Base-by-base conservation (phyloP, 2,888 invertebrate species). In the Chirona hameri region DNA sequence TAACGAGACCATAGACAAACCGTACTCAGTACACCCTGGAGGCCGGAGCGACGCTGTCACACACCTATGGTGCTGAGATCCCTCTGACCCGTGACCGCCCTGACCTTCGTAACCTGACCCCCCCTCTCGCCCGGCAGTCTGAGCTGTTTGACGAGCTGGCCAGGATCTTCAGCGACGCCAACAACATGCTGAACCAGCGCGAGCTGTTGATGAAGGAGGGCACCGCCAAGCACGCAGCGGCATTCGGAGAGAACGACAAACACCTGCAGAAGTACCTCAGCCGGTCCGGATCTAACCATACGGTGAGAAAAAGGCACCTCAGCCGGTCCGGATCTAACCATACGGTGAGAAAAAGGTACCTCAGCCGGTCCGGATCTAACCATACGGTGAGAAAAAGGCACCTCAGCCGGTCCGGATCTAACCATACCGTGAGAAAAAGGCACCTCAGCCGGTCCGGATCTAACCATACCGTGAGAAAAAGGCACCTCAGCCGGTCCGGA, bases 151-250 rank as follows among this genome's bases (percentile, higher is more conserved):
- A 95, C 86, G 98, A 99, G 88, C 90, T 99, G 82, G 96, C 98
- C 79, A 92, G 97, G 86, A 98, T 99, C 86, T 99, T 98, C 88
- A 98, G 98, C 85, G 98, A 98, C 89, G 98, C 99, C 87, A 98
- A 99, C 88, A 99, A 99, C 88, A 94, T 97, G 83, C 95, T 95
- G 92, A 95, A 96, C 24, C 96, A 97, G 87, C 90, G 98, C 82
- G 97, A 97, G 88, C 90, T 99, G 82, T 89, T 99, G 81, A 97
- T 97, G 92, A 93, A 96, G 85, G 97, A 97, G 88, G 98, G 98
- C n/a, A 99, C 98, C 0, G 98, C 98, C 0, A 98, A 99, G 89
- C 97, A 97, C 88, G 97, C 97, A 5, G 95, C 96, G 86, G 95
- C 95, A 0, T 94, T 94, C 24, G 95, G 95, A 0, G 93, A 95